These are phyloP conservation scores for Plestiodon gilberti DNA, from an alignment of 2,113 vertebrate genomes.

Conservation along the genomic window DNA sequence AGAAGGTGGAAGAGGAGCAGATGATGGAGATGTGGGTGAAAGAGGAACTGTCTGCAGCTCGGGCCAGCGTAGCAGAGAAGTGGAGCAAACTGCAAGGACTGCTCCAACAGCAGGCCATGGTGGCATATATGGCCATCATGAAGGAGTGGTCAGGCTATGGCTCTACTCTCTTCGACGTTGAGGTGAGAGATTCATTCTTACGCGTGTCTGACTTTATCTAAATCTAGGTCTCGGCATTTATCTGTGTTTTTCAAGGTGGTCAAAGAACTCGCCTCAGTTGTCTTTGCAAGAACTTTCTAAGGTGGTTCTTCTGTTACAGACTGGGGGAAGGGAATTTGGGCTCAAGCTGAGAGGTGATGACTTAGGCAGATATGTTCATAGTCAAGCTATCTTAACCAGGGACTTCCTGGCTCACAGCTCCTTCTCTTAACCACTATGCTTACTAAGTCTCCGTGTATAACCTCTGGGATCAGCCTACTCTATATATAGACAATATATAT, in stretches of 20 bases:
- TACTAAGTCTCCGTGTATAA: background rate
- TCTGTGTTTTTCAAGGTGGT: background rate
- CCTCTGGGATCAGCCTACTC: background rate
- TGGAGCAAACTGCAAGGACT: slow-evolving; percentile 89
- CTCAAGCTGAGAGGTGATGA: background rate
- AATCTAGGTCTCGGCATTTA: background rate
- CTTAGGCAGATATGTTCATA: background rate
- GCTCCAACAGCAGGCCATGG: slow-evolving; percentile 92
- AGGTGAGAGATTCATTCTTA: slow-evolving; percentile 74
- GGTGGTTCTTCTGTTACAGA: background rate
- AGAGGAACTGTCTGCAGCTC: slow-evolving; percentile 91
- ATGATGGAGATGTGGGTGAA: slow-evolving; percentile 96
- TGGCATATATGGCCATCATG: slow-evolving; percentile 90
- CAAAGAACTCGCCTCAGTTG: background rate
- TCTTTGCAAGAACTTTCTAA: background rate
- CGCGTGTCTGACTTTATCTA: too few species aligned
- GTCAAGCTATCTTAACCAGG: background rate
- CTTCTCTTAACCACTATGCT: background rate
- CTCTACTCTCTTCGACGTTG: slow-evolving; percentile 92
- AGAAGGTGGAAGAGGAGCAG: slow-evolving; percentile 91
- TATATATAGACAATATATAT: too few species aligned
- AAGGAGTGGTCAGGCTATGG: slow-evolving; percentile 94
- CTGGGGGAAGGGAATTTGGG: background rate
- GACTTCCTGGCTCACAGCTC: background rate
- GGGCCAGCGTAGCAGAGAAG: slow-evolving; percentile 88